phyloP scores from a whole-genome alignment of 2,113 vertebrate genomes.

The Chaetodon trifascialis region DNA sequence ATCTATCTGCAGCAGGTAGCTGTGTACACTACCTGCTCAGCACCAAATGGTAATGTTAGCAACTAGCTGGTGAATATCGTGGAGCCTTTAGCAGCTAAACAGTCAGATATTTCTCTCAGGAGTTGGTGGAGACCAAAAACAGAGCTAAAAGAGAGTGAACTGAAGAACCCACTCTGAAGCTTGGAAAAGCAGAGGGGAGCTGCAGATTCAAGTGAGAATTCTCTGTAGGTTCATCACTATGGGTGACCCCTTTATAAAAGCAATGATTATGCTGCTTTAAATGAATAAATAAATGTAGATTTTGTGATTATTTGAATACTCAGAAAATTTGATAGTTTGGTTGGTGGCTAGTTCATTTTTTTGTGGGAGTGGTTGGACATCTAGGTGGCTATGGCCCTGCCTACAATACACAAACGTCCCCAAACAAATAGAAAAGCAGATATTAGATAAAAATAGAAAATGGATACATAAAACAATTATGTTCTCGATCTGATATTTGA shows the following conservation, averaged over 20 bases:
- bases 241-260: background rate
- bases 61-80: too few species aligned
- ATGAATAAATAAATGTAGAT: too few species aligned
- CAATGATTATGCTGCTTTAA: too few species aligned
- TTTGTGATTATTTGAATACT: background rate
- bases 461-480: constrained; percentile 12
- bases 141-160: too few species aligned
- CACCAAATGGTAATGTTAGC: too few species aligned
- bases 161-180: too few species aligned
- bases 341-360: background rate
- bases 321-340: background rate
- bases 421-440: background rate
- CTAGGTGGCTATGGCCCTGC: background rate
- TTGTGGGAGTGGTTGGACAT: background rate
- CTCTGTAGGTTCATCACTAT: background rate
- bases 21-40: background rate
- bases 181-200: too few species aligned
- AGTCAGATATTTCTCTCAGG: too few species aligned
- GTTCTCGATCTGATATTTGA: constrained; percentile 23
- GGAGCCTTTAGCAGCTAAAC: too few species aligned
- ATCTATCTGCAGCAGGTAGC: background rate
- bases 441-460: constrained; percentile 5
- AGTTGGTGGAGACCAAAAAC: too few species aligned
- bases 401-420: background rate
- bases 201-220: too few species aligned